Percentiles rank a stretch among this genome's conserved stretches.
Evolutionary conservation across 2,797 vertebrate genomes (phyloP).

Genomic region (Acanthis flammea): DNA sequence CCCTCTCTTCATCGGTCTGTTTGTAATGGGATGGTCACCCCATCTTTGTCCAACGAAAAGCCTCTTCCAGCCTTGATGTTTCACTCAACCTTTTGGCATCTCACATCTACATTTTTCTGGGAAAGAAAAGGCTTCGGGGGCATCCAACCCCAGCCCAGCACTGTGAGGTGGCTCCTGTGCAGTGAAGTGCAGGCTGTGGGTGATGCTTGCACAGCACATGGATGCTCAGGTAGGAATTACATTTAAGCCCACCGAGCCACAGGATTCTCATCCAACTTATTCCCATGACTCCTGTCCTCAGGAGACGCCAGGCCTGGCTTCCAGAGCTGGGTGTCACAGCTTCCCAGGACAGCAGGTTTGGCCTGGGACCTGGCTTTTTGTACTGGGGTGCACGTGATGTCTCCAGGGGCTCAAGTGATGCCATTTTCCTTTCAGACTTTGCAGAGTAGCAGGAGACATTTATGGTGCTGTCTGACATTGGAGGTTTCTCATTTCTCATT

Average conservation of each 20-base stretch:
- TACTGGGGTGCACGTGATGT: not conserved
- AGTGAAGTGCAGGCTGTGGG: not conserved
- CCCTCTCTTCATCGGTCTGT: not conserved
- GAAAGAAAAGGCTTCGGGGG: not conserved
- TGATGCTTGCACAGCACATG: not conserved
- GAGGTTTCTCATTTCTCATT: slow-evolving; percentile 21
- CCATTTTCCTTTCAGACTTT: not conserved
- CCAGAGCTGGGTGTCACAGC: not conserved
- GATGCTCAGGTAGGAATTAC: not conserved
- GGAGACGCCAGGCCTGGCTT: not conserved
- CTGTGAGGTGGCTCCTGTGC: not conserved
- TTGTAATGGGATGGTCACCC: not conserved
- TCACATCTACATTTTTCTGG: not conserved
- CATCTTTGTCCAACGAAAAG: not conserved
- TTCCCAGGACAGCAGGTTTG: not conserved
- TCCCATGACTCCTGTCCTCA: not conserved
- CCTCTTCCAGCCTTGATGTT: not conserved
- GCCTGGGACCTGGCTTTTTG: not conserved
- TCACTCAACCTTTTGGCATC: not conserved
- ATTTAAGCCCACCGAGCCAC: not conserved
- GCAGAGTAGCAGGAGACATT: not conserved
- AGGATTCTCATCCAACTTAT: not conserved
- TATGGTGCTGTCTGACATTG: not conserved
- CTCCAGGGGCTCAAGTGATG: not conserved
- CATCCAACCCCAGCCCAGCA: fast-evolving